These are phyloP conservation scores for Acanthosepion lycidas DNA, from an alignment of 2,888 invertebrate species.

Conservation along the genomic window DNA sequence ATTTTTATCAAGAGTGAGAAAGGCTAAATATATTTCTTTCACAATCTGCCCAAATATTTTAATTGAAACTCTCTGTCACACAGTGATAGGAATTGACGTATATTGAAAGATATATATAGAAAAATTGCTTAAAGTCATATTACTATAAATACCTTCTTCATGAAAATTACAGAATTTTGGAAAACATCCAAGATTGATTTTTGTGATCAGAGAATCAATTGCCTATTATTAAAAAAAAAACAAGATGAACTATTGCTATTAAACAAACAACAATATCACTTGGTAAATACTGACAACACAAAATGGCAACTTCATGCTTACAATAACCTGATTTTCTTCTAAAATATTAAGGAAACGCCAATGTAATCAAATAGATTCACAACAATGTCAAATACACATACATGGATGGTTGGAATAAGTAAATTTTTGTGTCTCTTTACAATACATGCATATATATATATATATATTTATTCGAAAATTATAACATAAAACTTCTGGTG, in stretches of 20 bases:
- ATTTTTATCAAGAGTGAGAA: background rate
- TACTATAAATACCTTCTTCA: background rate
- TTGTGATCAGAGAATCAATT: constrained; percentile 22
- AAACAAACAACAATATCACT: too few relatives aligned
- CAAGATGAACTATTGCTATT: background rate
- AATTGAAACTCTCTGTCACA: background rate
- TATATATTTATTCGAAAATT: too few relatives aligned
- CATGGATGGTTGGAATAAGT: too few relatives aligned
- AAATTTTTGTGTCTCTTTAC: too few relatives aligned
- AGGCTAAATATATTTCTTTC: constrained; percentile 9
- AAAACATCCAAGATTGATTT: constrained; percentile 33
- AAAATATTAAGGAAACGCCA: background rate
- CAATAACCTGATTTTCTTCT: background rate
- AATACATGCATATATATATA: too few relatives aligned
- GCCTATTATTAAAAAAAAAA: background rate
- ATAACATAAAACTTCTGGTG: too few relatives aligned
- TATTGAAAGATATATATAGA: background rate
- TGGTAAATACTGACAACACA: too few relatives aligned
- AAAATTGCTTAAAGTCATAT: background rate
- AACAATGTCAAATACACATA: too few relatives aligned
- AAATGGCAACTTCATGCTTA: too few relatives aligned
- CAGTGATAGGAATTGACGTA: background rate
- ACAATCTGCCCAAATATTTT: constrained; percentile 9
- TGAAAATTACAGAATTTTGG: background rate
- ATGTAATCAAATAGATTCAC: too few relatives aligned